These are phyloP conservation scores for Sarcophaga variegata DNA, from an alignment of 2,888 invertebrate genomes.

Conservation along the genomic window DNA sequence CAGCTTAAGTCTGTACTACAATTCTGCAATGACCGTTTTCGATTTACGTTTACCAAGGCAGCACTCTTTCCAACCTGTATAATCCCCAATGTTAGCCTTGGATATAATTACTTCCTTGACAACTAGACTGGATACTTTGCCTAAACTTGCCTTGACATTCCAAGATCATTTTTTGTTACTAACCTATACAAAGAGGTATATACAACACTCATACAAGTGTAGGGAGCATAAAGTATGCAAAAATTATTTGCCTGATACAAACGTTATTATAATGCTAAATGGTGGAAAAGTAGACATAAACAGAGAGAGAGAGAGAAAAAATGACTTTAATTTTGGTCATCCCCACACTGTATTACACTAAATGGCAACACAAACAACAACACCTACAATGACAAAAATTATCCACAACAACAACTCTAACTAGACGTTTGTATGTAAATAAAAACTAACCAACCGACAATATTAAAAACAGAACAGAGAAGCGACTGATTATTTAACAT, in stretches of 20 bases:
- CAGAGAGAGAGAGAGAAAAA: not conserved
- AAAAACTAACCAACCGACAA: constrained; percentile 34
- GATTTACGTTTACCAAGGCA: too few relatives aligned
- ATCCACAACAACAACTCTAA: constrained; percentile 28
- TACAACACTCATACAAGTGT: not conserved
- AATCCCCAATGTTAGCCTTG: too few relatives aligned
- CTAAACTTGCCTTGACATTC: too few relatives aligned
- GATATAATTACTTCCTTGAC: too few relatives aligned
- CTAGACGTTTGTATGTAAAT: constrained; percentile 6
- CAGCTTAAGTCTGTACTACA: too few relatives aligned
- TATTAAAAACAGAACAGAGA: constrained; percentile 33
- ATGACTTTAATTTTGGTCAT: constrained; percentile 53
- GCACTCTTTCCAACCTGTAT: too few relatives aligned
- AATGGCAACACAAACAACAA: constrained; percentile 41
- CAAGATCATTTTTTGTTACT: too few relatives aligned
- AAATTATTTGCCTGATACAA: not conserved
- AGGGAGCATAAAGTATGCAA: constrained; percentile 29
- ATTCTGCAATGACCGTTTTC: too few relatives aligned
- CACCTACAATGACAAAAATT: constrained; percentile 57
- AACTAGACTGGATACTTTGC: too few relatives aligned
- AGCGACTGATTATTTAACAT: constrained; percentile 58
- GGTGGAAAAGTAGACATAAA: constrained; percentile 18
- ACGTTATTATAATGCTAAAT: constrained; percentile 23
- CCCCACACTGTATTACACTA: constrained; percentile 32
- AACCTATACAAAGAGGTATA: not conserved